Evolutionary conservation across 2,113 vertebrate genomes (phyloP).

Genomic region (Amphiprion ocellaris): DNA sequence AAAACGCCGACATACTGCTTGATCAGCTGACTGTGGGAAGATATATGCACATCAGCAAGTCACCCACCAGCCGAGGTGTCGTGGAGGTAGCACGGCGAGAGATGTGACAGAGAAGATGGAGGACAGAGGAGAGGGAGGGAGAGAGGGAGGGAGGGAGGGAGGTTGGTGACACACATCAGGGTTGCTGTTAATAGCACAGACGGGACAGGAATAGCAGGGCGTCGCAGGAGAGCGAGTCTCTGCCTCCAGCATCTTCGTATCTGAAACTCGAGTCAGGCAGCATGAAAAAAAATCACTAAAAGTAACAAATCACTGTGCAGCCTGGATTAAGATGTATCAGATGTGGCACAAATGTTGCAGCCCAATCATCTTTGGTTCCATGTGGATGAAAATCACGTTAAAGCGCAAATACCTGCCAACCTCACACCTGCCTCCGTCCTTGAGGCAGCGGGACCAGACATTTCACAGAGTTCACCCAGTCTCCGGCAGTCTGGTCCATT

Average conservation of each 20-base stretch:
- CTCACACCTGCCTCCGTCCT: constrained; percentile 50
- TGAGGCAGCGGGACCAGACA: constrained; percentile 50
- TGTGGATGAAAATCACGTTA: background rate
- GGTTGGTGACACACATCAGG: constrained; percentile 78
- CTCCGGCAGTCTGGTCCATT: constrained; percentile 56
- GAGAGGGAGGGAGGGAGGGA: constrained; percentile 2
- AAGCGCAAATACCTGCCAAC: background rate
- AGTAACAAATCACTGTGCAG: background rate
- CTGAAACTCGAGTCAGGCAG: constrained; percentile 26
- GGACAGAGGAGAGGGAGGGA: constrained; percentile 16
- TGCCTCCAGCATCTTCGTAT: constrained; percentile 46
- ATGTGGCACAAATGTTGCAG: background rate
- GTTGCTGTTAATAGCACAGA: constrained; percentile 78
- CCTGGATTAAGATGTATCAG: background rate
- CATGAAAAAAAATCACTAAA: background rate
- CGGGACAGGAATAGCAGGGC: constrained; percentile 78
- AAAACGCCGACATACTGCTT: background rate
- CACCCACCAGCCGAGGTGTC: background rate
- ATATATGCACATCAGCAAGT: constrained; percentile 1
- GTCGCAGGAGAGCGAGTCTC: constrained; percentile 62
- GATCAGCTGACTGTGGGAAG: background rate
- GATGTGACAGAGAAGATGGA: constrained; percentile 63
- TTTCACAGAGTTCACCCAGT: constrained; percentile 42
- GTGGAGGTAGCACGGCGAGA: constrained; percentile 12
- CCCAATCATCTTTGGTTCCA: too few relatives aligned